A percentile compares a stretch with the other conserved stretches of the same genome.
Conservation (phyloP, 2,888 invertebrate genomes). For the Idaea dimidiata region DNA sequence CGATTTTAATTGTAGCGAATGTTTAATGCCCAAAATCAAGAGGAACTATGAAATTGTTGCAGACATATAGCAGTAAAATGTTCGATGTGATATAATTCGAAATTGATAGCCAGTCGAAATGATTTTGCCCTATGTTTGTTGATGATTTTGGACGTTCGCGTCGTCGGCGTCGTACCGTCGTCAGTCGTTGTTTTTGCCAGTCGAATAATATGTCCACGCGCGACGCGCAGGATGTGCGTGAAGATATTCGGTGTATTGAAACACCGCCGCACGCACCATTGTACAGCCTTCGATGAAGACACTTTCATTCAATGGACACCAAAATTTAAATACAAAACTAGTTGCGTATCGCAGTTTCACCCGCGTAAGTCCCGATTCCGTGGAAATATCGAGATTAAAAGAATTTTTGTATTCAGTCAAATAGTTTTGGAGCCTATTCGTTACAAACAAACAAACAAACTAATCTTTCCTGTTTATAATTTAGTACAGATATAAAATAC, state of each 20-base stretch:
- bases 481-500: too few relatives aligned
- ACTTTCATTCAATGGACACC: conserved; percentile 39
- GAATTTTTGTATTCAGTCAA: too few relatives aligned
- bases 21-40: background rate
- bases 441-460: too few relatives aligned
- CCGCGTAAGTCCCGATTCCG: too few relatives aligned
- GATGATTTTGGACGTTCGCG: background rate
- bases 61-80: background rate
- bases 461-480: too few relatives aligned
- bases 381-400: too few relatives aligned
- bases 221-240: conserved; percentile 68
- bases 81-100: background rate
- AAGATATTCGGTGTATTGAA: conserved; percentile 64
- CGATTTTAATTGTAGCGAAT: background rate
- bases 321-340: conserved; percentile 21
- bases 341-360: too few relatives aligned
- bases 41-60: background rate
- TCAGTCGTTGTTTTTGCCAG: conserved; percentile 45
- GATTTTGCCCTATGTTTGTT: background rate
- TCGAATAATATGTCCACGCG: conserved; percentile 38
- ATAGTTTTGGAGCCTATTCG: too few relatives aligned
- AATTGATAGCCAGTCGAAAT: background rate
- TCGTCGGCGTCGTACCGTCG: background rate
- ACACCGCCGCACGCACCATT: conserved; percentile 35
- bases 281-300: conserved; percentile 44